These are phyloP conservation scores for Subanguina moxae DNA, from an alignment of 1,140 invertebrate genomes.

Conservation along the genomic window DNA sequence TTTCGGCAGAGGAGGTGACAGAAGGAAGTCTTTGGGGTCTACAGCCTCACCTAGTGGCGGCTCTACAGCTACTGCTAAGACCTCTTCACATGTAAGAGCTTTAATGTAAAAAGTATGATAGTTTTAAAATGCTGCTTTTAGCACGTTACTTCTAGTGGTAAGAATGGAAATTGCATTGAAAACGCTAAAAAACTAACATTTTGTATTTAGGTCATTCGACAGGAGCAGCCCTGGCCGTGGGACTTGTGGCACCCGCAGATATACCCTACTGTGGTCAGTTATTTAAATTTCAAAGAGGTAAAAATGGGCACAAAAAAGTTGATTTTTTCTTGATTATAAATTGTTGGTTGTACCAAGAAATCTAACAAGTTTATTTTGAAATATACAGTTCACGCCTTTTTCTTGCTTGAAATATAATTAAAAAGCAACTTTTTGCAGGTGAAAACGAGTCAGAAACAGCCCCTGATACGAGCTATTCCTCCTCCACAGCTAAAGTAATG, in stretches of 20 bases:
- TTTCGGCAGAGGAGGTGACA: slow-evolving; percentile 12
- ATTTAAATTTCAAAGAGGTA: neutral
- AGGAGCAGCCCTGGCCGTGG: slow-evolving; percentile 4
- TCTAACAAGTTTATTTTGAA: no score
- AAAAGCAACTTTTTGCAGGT: no score
- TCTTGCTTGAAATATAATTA: no score
- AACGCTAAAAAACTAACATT: neutral
- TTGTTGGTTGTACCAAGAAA: no score
- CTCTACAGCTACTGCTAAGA: neutral
- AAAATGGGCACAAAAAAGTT: no score
- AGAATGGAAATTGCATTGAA: neutral
- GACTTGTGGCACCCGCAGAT: slow-evolving; percentile 21
- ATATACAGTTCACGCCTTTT: no score
- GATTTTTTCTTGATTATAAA: no score
- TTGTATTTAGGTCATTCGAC: neutral
- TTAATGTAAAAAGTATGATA: neutral
- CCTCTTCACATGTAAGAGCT: neutral
- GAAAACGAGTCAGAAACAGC: neutral
- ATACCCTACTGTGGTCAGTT: slow-evolving; percentile 29
- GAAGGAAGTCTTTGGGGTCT: slow-evolving; percentile 9
- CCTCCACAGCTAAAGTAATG: neutral
- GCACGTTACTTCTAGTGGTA: neutral
- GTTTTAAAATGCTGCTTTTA: neutral
- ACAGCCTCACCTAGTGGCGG: slow-evolving; percentile 11
- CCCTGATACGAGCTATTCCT: neutral